A percentile compares a stretch with the other conserved stretches of the same genome.
Evolutionary conservation across 2,888 invertebrate species (phyloP).

Genomic region (Spisula subtruncata): DNA sequence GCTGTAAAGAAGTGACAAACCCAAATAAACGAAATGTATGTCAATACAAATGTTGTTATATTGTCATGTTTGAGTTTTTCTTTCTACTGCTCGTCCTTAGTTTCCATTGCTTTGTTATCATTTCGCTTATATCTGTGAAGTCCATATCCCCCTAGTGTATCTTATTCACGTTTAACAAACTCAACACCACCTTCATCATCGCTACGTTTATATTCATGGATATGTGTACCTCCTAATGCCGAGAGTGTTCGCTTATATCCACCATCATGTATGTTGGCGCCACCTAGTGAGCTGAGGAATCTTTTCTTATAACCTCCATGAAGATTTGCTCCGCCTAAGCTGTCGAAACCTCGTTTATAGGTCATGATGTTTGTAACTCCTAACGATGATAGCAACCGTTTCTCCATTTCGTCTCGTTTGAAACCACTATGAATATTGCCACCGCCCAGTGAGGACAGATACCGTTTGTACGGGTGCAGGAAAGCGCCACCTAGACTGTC

Average conservation of each 20-base stretch:
- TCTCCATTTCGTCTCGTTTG: slow-evolving; percentile 51
- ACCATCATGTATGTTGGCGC: slow-evolving; percentile 53
- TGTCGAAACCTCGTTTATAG: slow-evolving; percentile 49
- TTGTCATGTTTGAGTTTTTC: neutral
- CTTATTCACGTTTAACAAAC: slow-evolving; percentile 52
- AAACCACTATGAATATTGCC: slow-evolving; percentile 56
- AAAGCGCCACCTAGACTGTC: slow-evolving; percentile 54
- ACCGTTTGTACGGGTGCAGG: slow-evolving; percentile 56
- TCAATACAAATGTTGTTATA: neutral
- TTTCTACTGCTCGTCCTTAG: neutral
- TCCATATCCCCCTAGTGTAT: slow-evolving; percentile 51
- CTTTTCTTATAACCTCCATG: slow-evolving; percentile 56
- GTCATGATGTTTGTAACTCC: slow-evolving; percentile 49
- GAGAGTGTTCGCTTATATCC: slow-evolving; percentile 53
- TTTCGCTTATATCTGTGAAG: slow-evolving; percentile 61
- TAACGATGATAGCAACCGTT: slow-evolving; percentile 49
- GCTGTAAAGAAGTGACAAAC: no score
- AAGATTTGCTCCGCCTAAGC: slow-evolving; percentile 57
- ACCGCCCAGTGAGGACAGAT: slow-evolving; percentile 60
- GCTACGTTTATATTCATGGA: slow-evolving; percentile 55
- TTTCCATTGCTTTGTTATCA: slow-evolving; percentile 15
- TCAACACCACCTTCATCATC: slow-evolving; percentile 31
- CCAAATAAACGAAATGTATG: neutral
- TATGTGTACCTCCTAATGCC: slow-evolving; percentile 53
- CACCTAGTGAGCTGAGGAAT: slow-evolving; percentile 60